These are phyloP conservation scores for Pterophyllum scalare DNA, from an alignment of 2,113 vertebrate genomes.

Conservation along the genomic window DNA sequence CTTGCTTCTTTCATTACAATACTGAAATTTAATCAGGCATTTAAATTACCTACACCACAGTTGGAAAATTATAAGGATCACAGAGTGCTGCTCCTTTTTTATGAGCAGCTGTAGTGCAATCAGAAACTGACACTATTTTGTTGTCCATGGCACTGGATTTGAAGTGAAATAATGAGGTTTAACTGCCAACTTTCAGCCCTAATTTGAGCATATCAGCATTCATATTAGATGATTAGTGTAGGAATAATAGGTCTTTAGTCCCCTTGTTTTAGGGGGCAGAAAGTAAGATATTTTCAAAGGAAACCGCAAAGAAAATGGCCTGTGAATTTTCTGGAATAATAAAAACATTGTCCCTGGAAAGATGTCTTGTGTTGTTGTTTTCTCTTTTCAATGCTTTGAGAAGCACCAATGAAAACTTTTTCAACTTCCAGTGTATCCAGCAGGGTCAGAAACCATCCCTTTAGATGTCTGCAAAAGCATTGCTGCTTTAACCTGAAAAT, in stretches of 20 bases:
- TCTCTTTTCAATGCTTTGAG: not conserved
- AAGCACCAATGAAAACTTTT: not conserved
- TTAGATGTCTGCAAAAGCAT: not conserved
- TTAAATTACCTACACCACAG: not conserved
- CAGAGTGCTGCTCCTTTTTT: not conserved
- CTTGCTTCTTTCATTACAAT: not conserved
- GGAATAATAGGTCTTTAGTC: not conserved
- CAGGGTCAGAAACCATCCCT: not conserved
- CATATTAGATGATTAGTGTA: not conserved
- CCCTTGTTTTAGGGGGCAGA: not conserved
- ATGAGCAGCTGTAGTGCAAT: not conserved
- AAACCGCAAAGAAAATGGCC: not conserved
- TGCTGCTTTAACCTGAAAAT: not conserved
- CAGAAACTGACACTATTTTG: conserved; percentile 1
- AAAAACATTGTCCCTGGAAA: conserved; percentile 6
- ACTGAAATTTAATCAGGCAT: not conserved
- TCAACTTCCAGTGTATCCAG: not conserved
- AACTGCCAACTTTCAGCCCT: not conserved
- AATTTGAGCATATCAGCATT: conserved; percentile 1
- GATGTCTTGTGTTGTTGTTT: not conserved
- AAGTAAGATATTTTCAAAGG: conserved; percentile 10
- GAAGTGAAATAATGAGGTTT: not conserved
- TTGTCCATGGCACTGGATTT: not conserved
- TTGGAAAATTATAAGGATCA: not conserved
- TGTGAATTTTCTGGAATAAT: conserved; percentile 15